Base-by-base conservation (phyloP, 2,113 vertebrate genomes). In the Eptatretus burgeri region DNA sequence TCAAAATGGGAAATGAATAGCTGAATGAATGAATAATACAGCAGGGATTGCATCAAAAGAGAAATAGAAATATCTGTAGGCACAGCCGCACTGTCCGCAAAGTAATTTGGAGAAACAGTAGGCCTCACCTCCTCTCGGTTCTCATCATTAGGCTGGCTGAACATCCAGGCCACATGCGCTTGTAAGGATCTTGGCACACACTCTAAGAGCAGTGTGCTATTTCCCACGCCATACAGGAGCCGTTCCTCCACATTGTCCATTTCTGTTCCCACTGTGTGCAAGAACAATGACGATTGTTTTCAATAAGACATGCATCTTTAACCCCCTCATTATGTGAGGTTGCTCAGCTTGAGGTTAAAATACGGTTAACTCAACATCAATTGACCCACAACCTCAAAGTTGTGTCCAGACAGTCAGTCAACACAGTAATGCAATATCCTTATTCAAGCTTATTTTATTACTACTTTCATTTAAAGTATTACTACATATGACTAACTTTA, bases 121-220 rank as follows among this genome's bases (percentile, higher is more conserved):
- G 56, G n/a, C 56, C n/a, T 20, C 56, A 17, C 56, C n/a, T 60
- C 19, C 56, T 60, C 19, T n/a, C n/a, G n/a, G 56, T n/a, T 17
- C 56, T 60, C n/a, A 20, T 20, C 56, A 12, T 20, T 13, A 20
- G 12, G 56, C 56, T 9, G n/a, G 56, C 56, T 20, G 12, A 60
- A 20, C n/a, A 60, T 87, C 91, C 91, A 98, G 62, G 84, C 82
- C 14, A 84, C 80, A 10, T 80, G 63, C 0, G 91, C 87, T 69
- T 80, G 76, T 71, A 93, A 89, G 62, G 91, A 98, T 70, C 93
- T 98, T 0, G 91, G 82, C 64, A 80, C 86, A 73, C 91, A 98
- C 72, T 98, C 91, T 63, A 98, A 75, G 68, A 98, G 95, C 1
- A 85, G 93, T 71, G 85, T 98, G 75, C 91, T 98, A 65, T 98